These are phyloP conservation scores for Catostylus mosaicus DNA, from an alignment of 30 jellyfish, hydroid and myxozoan species.

Conservation along the genomic window DNA sequence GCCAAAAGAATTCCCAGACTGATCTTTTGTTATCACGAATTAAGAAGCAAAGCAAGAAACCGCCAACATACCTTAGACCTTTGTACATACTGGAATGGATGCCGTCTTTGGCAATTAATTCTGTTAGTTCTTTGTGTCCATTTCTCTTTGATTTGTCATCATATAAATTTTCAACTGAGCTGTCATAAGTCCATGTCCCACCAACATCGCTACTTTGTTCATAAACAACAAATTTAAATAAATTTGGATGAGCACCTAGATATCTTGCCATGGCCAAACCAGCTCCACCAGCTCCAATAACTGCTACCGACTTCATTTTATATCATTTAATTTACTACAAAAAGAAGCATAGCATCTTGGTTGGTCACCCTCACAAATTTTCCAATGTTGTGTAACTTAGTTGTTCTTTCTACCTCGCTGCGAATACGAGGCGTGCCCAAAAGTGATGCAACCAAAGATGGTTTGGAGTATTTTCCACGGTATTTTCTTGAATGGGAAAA, in stretches of 20 bases:
- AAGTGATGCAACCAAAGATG: no score
- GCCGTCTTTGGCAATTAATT: constrained; percentile 2
- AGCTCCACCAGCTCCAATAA: constrained; percentile 96
- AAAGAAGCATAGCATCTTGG: no score
- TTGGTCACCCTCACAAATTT: no score
- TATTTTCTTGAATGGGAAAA: no score
- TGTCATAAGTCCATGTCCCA: constrained; percentile 87
- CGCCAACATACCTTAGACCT: constrained; percentile 48
- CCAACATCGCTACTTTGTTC: constrained; percentile 81
- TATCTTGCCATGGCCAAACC: constrained; percentile 89
- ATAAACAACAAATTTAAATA: constrained; percentile 46
- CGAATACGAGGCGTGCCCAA: no score
- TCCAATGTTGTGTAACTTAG: no score
- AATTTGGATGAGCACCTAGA: constrained; percentile 39
- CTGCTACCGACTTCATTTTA: constrained; percentile 79
- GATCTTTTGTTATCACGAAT: no score
- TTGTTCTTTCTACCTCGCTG: no score
- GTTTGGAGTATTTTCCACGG: no score
- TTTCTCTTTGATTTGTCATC: neutral
- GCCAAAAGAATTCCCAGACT: no score
- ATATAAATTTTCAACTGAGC: neutral
- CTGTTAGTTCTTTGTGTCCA: constrained; percentile 26
- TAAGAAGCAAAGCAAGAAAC: no score
- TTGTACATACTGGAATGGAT: constrained; percentile 79
- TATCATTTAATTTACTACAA: no score